These are phyloP conservation scores for Pachliopta kotzebuea DNA, from an alignment of 2,888 invertebrate species.

Conservation along the genomic window DNA sequence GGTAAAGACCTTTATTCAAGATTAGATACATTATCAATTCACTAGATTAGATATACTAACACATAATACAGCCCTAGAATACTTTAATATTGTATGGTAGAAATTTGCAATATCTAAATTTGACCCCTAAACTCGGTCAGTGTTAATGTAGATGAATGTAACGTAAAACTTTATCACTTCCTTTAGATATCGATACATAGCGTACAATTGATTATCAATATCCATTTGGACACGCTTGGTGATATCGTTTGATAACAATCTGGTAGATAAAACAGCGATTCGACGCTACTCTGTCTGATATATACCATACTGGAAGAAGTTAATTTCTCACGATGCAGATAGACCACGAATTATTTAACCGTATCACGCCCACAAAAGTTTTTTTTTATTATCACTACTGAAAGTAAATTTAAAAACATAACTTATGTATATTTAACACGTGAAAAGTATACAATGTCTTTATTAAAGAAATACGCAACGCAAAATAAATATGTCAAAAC, in stretches of 20 bases:
- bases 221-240: constrained; percentile 55
- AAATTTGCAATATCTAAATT: constrained; percentile 6
- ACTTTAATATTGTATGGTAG: neutral
- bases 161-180: constrained; percentile 48
- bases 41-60: neutral
- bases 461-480: too few relatives aligned
- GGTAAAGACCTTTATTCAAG: too few relatives aligned
- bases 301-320: constrained; percentile 30
- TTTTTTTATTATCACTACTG: neutral
- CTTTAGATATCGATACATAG: constrained; percentile 41
- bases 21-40: too few relatives aligned
- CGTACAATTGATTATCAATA: constrained; percentile 47
- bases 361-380: neutral
- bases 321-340: constrained; percentile 32
- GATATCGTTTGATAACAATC: constrained; percentile 63
- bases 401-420: neutral
- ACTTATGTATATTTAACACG: neutral
- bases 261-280: constrained; percentile 51
- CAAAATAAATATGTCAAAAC: too few relatives aligned
- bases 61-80: neutral
- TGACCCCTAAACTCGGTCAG: constrained; percentile 48
- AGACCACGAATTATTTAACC: constrained; percentile 33
- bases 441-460: neutral
- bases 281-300: constrained; percentile 30
- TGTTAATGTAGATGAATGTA: constrained; percentile 47